Base-by-base conservation (phyloP, 1,140 invertebrate genomes). In the Coptotermes formosanus region DNA sequence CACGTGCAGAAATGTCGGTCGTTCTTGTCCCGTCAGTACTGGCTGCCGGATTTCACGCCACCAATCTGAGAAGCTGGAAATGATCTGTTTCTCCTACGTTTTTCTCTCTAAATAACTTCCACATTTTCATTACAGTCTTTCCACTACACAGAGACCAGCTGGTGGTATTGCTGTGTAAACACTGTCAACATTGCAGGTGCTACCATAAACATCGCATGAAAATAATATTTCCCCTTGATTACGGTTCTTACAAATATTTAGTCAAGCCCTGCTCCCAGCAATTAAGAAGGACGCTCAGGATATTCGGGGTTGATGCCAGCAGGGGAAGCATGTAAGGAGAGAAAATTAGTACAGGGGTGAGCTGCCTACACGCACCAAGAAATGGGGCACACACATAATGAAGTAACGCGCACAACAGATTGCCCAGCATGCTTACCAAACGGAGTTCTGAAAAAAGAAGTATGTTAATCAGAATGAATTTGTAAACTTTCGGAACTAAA, bases 221-320 rank as follows among this genome's bases (percentile, higher is more conserved):
- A 75, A 75, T 75, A 75, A 75, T 75, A 75, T 75, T 75, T 30
- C 25, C 64, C 64, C 64, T 75, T 75, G 52, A 55, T 30, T 75
- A 30, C 64, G n/a, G 8, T 14, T 75, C 64, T 30, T 75, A 75
- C 64, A 75, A 75, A 75, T 75, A 75, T 75, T 75, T 75, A 75
- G 64, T 75, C n/a, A 25, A 55, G 52, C 19, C 52, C 52, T 55
- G 52, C 52, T 55, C 64, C 11, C 64, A 75, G 64, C 64, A 75
- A 75, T 75, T 75, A 75, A 75, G 64, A 30, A 75, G 11, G 7
- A 6, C n/a, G 64, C 11, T n/a, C 25, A 14, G 4, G 64, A 8
- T 64, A 23, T 75, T 75, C 64, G 64, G 25, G n/a, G 52, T 2
- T 21, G 52, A 55, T 21, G 52, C 4, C 3, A 16, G 16, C 0